Evolutionary conservation across 2,888 invertebrate genomes (phyloP), one percentile per base, ranked within the genome.

Genomic region (Cephus spinipes): DNA sequence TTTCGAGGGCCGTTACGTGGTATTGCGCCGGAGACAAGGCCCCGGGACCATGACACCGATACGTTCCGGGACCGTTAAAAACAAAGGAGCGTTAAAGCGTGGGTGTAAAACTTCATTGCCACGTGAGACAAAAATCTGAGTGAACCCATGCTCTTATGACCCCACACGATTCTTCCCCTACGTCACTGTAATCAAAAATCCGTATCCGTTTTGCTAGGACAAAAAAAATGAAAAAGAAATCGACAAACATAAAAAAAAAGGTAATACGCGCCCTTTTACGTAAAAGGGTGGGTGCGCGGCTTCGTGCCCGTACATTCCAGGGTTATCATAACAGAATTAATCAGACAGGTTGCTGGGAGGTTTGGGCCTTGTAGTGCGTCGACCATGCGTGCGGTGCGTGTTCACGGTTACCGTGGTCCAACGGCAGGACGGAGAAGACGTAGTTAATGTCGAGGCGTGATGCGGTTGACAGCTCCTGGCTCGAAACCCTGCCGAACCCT

Each of bases 311-410:
- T 80, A 79, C 84, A 85, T 87, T 86, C 85, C 84, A 75, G 74
- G 81, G 80, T 85, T 85, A 85, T 85, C 85, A 83, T 80, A 84
- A 84, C 79, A 80, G 79, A 85, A 86, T 85, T 87, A 85, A 87
- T 86, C 83, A 84, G 78, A 79, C 77, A 79, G 77, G 79, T 81
- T 80, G 80, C 81, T 74, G 77, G 76, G 80, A 81, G 80, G 77
- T 81, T 83, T 68, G 79, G 76, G 31, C 23, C 36, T 76, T 80
- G 71, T 80, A 79, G 74, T 71, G 55, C 55, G 74, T 30, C 75
- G 77, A 76, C 80, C 77, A 82, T 81, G 77, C 81, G 82, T 81
- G 81, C 80, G 85, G 82, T 79, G 84, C 77, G 83, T 12, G 77
- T 75, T 75, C 40, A 40, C 75, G 75, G 74, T 36, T n/a, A 74